Percentiles rank a stretch among this genome's conserved stretches.
phyloP scores from a whole-genome alignment of 2,113 vertebrate species.

The Tringa solitaria region DNA sequence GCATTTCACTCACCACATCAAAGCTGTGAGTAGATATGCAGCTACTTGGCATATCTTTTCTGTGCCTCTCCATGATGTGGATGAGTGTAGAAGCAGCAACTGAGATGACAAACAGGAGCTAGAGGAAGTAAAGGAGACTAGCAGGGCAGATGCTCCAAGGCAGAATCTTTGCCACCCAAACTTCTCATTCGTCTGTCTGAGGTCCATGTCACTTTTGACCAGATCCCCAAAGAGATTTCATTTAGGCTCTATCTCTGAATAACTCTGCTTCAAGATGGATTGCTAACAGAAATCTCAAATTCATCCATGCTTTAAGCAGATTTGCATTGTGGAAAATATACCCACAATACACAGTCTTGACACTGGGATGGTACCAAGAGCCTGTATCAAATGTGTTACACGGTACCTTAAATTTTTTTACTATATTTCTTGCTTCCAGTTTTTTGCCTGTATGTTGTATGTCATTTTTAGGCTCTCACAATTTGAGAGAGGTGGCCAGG shows the following conservation, averaged over 20 bases:
- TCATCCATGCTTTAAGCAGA: background rate
- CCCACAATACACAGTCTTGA: background rate
- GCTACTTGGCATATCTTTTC: background rate
- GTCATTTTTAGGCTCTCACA: background rate
- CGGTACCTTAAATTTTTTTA: background rate
- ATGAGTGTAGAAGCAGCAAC: background rate
- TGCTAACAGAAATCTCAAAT: background rate
- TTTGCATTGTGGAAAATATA: background rate
- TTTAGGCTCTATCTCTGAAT: background rate
- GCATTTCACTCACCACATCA: background rate
- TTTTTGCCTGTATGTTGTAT: background rate
- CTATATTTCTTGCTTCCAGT: background rate
- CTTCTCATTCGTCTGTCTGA: background rate
- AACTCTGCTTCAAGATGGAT: background rate
- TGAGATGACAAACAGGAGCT: background rate
- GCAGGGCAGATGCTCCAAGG: background rate
- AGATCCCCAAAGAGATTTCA: background rate
- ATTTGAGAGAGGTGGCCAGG: background rate
- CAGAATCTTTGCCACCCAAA: background rate
- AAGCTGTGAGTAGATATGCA: background rate
- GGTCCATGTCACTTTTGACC: background rate
- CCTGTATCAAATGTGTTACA: background rate
- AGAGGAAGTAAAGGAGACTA: background rate
- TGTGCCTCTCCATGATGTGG: background rate
- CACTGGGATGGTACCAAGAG: background rate